These are phyloP conservation scores for Oncorhynchus kisutch DNA, from an alignment of 2,113 vertebrate genomes.

Conservation along the genomic window DNA sequence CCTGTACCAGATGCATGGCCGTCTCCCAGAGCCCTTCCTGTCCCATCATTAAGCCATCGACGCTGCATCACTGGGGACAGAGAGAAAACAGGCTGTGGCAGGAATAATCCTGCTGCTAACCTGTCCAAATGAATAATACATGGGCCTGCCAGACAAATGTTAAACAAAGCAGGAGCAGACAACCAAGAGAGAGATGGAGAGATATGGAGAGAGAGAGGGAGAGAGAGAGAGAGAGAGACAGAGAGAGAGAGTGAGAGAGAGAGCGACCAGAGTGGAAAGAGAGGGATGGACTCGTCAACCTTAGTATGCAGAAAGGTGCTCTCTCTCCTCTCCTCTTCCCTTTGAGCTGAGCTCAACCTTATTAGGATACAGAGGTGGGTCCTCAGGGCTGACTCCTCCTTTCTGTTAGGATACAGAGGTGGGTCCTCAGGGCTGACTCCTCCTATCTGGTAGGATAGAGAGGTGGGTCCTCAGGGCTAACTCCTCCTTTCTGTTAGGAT, in stretches of 20 bases:
- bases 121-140: conserved; percentile 58
- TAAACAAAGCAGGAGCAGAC: conserved; percentile 45
- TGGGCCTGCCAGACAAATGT: conserved; percentile 49
- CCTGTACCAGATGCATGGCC: conserved; percentile 31
- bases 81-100: conserved; percentile 46
- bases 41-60: conserved; percentile 46
- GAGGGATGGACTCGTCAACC: conserved; percentile 10
- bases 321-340: background rate
- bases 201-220: background rate
- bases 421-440: background rate
- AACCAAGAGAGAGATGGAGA: conserved; percentile 18
- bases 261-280: background rate
- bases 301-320: too few species aligned
- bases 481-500: too few species aligned
- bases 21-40: conserved; percentile 25
- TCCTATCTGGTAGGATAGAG: background rate
- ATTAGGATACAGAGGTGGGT: too few species aligned
- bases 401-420: background rate
- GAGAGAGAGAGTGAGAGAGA: background rate
- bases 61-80: conserved; percentile 30
- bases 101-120: conserved; percentile 48
- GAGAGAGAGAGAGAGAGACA: conserved; percentile 1
- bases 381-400: background rate
- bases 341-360: conserved; percentile 10
- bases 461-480: too few species aligned